Percentiles rank a stretch among this genome's conserved stretches.
Evolutionary conservation across 2,888 invertebrate species (phyloP).

Genomic region (Trissonchulus sp.): DNA sequence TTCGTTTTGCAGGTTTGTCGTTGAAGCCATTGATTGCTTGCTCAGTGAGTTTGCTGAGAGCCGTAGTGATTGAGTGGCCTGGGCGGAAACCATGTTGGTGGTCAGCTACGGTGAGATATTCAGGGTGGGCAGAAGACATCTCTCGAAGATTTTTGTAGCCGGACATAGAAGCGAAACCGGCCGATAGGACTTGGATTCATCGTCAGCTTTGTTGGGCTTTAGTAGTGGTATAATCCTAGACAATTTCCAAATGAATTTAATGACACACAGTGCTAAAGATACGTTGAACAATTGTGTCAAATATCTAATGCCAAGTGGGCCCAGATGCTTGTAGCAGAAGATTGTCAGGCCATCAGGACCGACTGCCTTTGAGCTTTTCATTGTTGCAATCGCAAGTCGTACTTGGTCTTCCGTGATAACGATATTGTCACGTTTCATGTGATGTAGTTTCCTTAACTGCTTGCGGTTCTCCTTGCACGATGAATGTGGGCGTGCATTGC

Average conservation of each 20-base stretch:
- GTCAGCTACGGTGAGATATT: not conserved
- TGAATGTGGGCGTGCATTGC: not conserved
- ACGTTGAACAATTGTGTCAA: not conserved
- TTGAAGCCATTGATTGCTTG: slow-evolving; percentile 5
- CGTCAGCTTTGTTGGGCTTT: not conserved
- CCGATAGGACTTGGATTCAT: slow-evolving; percentile 9
- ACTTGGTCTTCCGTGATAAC: not conserved
- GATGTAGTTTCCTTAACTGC: not conserved
- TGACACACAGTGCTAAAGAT: not conserved
- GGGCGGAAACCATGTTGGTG: slow-evolving; percentile 13
- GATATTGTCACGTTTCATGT: not conserved
- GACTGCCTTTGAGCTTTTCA: slow-evolving; percentile 5
- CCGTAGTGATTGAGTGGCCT: not conserved
- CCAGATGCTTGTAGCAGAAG: slow-evolving; percentile 13
- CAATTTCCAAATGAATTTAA: not conserved
- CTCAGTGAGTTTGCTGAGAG: not conserved
- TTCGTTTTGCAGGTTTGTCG: not conserved
- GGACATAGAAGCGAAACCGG: slow-evolving; percentile 16
- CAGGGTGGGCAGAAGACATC: not conserved
- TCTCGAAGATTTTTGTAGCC: slow-evolving; percentile 11
- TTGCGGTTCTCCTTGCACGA: not conserved
- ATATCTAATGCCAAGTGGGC: not conserved
- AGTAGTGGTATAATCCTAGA: slow-evolving; percentile 15
- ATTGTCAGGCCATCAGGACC: slow-evolving; percentile 10
- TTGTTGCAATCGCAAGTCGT: not conserved